phyloP scores from a whole-genome alignment of 2,888 invertebrate genomes.

The Uropetala carovei region DNA sequence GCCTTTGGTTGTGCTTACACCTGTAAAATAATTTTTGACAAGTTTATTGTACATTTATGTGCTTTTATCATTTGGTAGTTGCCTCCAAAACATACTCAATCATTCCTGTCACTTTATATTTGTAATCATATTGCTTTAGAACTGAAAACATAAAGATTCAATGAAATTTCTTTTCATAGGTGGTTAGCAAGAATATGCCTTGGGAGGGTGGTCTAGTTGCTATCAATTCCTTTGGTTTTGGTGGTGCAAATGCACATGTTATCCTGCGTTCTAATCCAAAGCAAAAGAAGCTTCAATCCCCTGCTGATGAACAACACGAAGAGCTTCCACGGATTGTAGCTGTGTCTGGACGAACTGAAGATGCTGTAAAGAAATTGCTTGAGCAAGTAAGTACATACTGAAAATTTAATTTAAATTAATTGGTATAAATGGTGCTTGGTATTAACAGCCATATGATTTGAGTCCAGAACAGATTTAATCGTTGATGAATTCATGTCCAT shows the following conservation, averaged over 20 bases:
- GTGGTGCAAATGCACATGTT: conserved; percentile 97
- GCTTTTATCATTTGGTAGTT: too few species aligned
- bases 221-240: conserved; percentile 98
- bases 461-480: too few species aligned
- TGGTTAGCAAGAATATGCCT: conserved; percentile 87
- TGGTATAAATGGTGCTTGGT: too few species aligned
- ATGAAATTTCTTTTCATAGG: conserved; percentile 74
- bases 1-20: neutral
- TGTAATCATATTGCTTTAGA: neutral
- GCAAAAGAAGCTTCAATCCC: conserved; percentile 78
- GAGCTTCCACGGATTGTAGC: conserved; percentile 81
- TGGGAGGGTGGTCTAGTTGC: conserved; percentile 96
- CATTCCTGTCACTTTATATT: neutral
- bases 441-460: too few species aligned
- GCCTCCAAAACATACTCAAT: neutral
- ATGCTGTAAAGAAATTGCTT: conserved; percentile 83
- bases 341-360: conserved; percentile 91
- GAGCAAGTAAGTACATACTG: conserved; percentile 75
- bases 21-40: neutral
- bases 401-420: neutral
- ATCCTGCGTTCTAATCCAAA: conserved; percentile 88
- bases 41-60: neutral
- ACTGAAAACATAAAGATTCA: conserved; percentile 5
- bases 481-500: too few species aligned
- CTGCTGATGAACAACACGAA: conserved; percentile 75